Evolutionary conservation across 2,888 invertebrate species (phyloP).

Genomic region (Sylvicola fuscatus): DNA sequence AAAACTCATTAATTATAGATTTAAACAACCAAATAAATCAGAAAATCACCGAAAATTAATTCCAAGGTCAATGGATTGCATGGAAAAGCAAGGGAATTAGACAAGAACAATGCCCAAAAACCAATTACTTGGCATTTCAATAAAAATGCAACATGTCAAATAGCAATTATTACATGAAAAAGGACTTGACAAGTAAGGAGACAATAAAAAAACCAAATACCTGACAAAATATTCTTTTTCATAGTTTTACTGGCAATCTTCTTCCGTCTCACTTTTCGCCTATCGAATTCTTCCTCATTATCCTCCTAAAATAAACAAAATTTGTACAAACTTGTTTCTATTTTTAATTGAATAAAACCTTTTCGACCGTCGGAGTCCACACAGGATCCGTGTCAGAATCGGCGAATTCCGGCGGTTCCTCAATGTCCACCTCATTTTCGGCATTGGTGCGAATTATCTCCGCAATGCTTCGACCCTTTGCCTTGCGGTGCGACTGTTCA

Average conservation of each 20-base stretch:
- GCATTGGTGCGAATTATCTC: constrained; percentile 12
- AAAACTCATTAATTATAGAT: too few relatives aligned
- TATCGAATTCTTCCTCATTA: constrained; percentile 6
- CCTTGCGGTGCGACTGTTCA: constrained; percentile 40
- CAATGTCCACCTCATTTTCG: constrained; percentile 31
- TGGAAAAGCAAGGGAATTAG: too few relatives aligned
- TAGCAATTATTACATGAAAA: too few relatives aligned
- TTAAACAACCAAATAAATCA: too few relatives aligned
- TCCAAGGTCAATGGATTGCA: too few relatives aligned
- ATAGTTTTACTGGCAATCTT: constrained; percentile 5
- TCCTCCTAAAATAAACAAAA: constrained; percentile 4
- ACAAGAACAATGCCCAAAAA: too few relatives aligned
- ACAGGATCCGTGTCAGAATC: constrained; percentile 52
- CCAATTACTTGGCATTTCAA: too few relatives aligned
- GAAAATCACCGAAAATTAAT: too few relatives aligned
- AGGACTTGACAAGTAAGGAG: too few relatives aligned
- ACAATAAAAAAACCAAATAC: constrained; percentile 6
- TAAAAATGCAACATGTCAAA: too few relatives aligned
- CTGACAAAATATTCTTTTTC: constrained; percentile 11
- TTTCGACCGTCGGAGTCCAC: constrained; percentile 46
- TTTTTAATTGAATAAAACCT: constrained; percentile 12
- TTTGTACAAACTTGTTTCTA: background rate
- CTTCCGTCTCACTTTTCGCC: constrained; percentile 4
- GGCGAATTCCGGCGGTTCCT: constrained; percentile 34
- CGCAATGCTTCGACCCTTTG: constrained; percentile 39